Base-by-base conservation (phyloP, 2,888 invertebrate genomes). In the Hyposoter dolosus region DNA sequence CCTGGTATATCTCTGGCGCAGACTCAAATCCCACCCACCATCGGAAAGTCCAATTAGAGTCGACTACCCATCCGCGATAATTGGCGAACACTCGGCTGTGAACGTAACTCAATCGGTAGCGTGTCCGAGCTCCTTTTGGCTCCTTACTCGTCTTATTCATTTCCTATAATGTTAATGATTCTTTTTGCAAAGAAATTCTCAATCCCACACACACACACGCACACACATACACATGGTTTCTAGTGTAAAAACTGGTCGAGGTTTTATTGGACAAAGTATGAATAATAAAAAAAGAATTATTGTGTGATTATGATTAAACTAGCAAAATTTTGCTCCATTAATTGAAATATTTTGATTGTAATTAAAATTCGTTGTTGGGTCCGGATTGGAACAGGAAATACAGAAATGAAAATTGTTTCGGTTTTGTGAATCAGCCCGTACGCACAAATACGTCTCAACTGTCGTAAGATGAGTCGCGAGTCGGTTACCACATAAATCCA, bases 21-120 rank as follows among this genome's bases (percentile, higher is more conserved):
- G 82, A 90, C 89, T 65, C 74, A 68, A 88, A 89, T 88, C 91
- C 92, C 92, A 92, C 92, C 92, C 92, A 92, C 91, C 88, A 90
- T 88, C 86, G 88, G 88, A 90, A 91, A 92, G 91, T 92, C 92
- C 92, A 92, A 92, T 92, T 92, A 92, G 92, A 91, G 91, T 89
- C 89, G 90, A 90, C 90, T 91, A 91, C 90, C 89, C 91, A 91
- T 92, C 90, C 88, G 87, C 90, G 92, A 91, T 93, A 93, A 93
- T 92, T 92, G 92, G 92, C 92, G 89, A 92, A 92, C 91, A 91
- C 90, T 91, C 89, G 90, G 87, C 88, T 90, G 89, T 90, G 90
- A 88, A 92, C 90, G 90, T 92, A 92, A 92, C 90, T 92, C 91
- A 91, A 89, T 89, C 92, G 90, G 91, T 91, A 91, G 91, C 91